Evolutionary conservation across 2,113 vertebrate genomes (phyloP).

Genomic region (Eretmochelys imbricata): DNA sequence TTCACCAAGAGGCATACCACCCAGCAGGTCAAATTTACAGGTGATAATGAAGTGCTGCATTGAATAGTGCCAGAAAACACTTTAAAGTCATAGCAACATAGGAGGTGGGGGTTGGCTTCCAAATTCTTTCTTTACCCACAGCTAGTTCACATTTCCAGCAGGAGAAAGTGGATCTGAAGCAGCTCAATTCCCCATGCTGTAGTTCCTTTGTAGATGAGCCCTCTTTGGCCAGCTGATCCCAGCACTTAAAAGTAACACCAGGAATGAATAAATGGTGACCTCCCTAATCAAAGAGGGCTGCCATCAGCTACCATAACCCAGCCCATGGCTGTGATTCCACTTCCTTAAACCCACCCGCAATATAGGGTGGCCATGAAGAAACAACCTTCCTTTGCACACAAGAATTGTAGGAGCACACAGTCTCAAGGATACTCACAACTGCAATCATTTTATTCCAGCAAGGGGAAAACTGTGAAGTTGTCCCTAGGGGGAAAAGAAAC

Average conservation of each 20-base stretch:
- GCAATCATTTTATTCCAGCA: not conserved
- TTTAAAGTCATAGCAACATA: not conserved
- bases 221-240: not conserved
- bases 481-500: not conserved
- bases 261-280: not conserved
- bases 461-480: not conserved
- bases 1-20: not conserved
- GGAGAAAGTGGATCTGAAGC: not conserved
- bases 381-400: not conserved
- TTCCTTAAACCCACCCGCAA: not conserved
- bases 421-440: not conserved
- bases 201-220: not conserved
- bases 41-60: not conserved
- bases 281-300: not conserved
- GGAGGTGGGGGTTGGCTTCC: rapidly evolving
- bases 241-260: not conserved
- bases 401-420: not conserved
- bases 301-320: not conserved
- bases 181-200: not conserved
- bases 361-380: not conserved
- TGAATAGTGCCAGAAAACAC: not conserved
- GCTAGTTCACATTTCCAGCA: not conserved
- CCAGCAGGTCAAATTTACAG: not conserved
- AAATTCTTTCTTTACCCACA: not conserved
- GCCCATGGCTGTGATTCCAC: not conserved